Evolutionary conservation across 2,888 invertebrate species (phyloP).

Genomic region (Scaptomyza polygonia): DNA sequence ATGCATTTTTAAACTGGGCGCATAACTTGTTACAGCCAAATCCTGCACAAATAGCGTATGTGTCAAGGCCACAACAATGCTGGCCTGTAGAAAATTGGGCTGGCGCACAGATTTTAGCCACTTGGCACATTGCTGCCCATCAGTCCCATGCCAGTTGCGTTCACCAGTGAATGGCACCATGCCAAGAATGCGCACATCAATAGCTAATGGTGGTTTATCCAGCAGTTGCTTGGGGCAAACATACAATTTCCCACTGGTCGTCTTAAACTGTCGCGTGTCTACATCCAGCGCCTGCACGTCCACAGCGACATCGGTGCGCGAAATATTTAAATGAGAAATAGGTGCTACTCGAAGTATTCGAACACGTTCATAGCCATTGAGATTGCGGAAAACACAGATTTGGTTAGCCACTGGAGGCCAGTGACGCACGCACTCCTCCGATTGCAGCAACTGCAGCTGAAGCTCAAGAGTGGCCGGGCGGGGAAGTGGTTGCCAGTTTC

Average conservation of each 20-base stretch:
- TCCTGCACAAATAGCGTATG: slow-evolving; percentile 53
- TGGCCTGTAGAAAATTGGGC: slow-evolving; percentile 56
- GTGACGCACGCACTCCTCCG: slow-evolving; percentile 13
- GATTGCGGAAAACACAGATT: slow-evolving; percentile 40
- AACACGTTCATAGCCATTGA: slow-evolving; percentile 46
- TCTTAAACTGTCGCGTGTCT: slow-evolving; percentile 54
- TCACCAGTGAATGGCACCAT: slow-evolving; percentile 56
- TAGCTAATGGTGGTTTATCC: slow-evolving; percentile 23
- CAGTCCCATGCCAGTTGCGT: slow-evolving; percentile 39
- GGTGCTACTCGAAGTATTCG: slow-evolving; percentile 46
- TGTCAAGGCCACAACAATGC: slow-evolving; percentile 27
- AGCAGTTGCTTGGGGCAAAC: slow-evolving; percentile 42
- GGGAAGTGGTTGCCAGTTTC: slow-evolving; percentile 22
- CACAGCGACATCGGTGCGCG: slow-evolving; percentile 34
- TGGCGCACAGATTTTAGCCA: slow-evolving; percentile 30
- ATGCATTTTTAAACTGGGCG: slow-evolving; percentile 25
- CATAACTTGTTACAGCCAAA: slow-evolving; percentile 40
- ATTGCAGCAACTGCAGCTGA: slow-evolving; percentile 23
- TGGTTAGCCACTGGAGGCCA: slow-evolving; percentile 54
- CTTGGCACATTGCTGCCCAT: slow-evolving; percentile 12
- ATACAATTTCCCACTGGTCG: slow-evolving; percentile 38
- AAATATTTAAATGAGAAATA: slow-evolving; percentile 43
- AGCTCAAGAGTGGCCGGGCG: slow-evolving; percentile 12
- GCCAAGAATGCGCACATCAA: slow-evolving; percentile 57
- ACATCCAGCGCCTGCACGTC: slow-evolving; percentile 56